Evolutionary conservation across 30 jellyfish, hydroid and myxozoan species (phyloP), one percentile per base, ranked within the genome.

Genomic region (Catostylus mosaicus): DNA sequence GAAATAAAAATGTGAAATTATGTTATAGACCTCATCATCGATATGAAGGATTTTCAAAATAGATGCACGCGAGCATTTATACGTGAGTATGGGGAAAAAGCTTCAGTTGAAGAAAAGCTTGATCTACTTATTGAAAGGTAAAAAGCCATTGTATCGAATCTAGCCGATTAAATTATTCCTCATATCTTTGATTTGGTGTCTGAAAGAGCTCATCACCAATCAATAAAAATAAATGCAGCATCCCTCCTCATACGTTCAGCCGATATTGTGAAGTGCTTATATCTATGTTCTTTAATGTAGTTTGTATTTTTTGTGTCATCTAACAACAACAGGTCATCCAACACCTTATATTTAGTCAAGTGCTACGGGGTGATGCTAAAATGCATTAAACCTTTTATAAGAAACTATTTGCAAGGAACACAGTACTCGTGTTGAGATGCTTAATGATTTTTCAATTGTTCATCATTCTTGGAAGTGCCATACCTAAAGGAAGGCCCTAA

Each of bases 61-160:
- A 35, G 85, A 11, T 50, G 85, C 74, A 20, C 85, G 23, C 30
- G 71, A 74, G 75, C 61, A 18, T 74, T 48, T 32, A 36, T 74
- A n/a, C 62, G 85, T 6, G 85, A 74, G 47, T 38, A 14, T 24
- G 74, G 63, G 24, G 20, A 74, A 24, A 50, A 38, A 23, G 24
- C 61, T 3, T 16, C 63, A 1, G 22, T 51, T 1, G 74, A 51
- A 12, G 85, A 74, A 30, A 74, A 57, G 45, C 27, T 48, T 38
- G n/a, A 62, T 18, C 38, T 32, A 34, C 0, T 74, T 12, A 32
- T 26, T 30, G 62, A 51, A 51, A 74, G 85, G 85, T 74, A 74
- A 0, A 3, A n/a, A n/a, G n/a, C n/a, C n/a, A n/a, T n/a, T n/a
- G n/a, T n/a, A n/a, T n/a, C n/a, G n/a, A n/a, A n/a, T n/a, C n/a